These are phyloP conservation scores for Anguilla megastoma DNA, from an alignment of 2,797 vertebrate species.

Conservation along the genomic window DNA sequence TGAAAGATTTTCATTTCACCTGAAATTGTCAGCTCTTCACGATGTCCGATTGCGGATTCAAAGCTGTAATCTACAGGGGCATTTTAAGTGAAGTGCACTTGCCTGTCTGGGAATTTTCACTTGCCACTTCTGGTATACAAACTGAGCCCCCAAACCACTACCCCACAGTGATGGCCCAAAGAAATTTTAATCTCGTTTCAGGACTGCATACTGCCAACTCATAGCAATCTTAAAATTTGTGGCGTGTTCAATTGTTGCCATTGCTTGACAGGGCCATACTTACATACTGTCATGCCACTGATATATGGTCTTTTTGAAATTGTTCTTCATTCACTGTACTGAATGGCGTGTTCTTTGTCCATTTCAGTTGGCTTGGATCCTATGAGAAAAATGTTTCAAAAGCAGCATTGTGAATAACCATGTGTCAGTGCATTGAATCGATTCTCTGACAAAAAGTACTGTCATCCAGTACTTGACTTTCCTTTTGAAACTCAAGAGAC, in stretches of 20 bases:
- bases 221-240: not conserved
- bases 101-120: not conserved
- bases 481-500: not conserved
- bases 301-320: not conserved
- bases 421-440: not conserved
- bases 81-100: not conserved
- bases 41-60: not conserved
- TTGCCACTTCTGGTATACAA: not conserved
- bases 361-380: not conserved
- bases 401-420: not conserved
- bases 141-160: not conserved
- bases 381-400: not conserved
- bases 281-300: not conserved
- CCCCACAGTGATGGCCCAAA: not conserved
- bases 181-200: not conserved
- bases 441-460: not conserved
- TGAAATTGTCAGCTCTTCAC: not conserved
- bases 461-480: not conserved
- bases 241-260: too few species aligned
- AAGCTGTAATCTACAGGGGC: not conserved
- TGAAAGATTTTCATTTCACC: not conserved
- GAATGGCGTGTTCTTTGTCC: not conserved
- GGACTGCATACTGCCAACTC: not conserved
- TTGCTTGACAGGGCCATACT: not conserved
- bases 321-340: not conserved